Base-by-base conservation (phyloP, 2,888 invertebrate species). In the Zele albiditarsus region DNA sequence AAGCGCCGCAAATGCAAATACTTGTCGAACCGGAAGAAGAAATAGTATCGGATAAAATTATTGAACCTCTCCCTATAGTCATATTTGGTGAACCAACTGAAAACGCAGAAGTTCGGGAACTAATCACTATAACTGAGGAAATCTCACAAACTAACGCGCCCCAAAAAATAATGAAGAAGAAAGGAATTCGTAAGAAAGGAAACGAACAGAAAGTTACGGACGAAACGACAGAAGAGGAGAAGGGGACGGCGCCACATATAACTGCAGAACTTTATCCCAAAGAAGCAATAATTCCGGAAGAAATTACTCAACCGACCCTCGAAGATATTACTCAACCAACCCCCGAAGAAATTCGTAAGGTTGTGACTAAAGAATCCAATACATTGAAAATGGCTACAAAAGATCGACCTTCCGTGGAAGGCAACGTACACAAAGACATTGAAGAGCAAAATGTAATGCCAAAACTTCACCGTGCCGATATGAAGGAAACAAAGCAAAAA, bases 401-500 rank as follows among this genome's bases (percentile, higher is more conserved):
- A 79, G 77, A 73, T 72, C 79, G 78, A 49, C 57, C 23, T 62
- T 66, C n/a, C 10, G 76, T 63, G 60, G 68, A 57, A 1, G 60
- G 69, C 4, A 46, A 79, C 62, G 67, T 81, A 60, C 84, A 84
- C 5, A 84, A 85, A 79, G 80, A 84, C 28, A 85, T 85, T 69
- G 79, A 83, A 74, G 82, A 75, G 23, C 77, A n/a, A 53, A 75
- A 53, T 77, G 46, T 23, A 1, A 53, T 79, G 66, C 49, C 77
- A n/a, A 81, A 81, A 71, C 81, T 81, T 23, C 78, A 80, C 25
- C 90, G 91, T 38, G 90, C 92, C 82, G 91, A 91, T 87, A 91
- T 93, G 75, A 92, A 93, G 87, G 89, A 90, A 74, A 88, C 91
- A n/a, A 91, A 92, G 73, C 75, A 74, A 62, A 82, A 74, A 74